Evolutionary conservation across 2,888 invertebrate species (phyloP), one percentile per base, ranked within the genome.

Genomic region (Furcula furcula): DNA sequence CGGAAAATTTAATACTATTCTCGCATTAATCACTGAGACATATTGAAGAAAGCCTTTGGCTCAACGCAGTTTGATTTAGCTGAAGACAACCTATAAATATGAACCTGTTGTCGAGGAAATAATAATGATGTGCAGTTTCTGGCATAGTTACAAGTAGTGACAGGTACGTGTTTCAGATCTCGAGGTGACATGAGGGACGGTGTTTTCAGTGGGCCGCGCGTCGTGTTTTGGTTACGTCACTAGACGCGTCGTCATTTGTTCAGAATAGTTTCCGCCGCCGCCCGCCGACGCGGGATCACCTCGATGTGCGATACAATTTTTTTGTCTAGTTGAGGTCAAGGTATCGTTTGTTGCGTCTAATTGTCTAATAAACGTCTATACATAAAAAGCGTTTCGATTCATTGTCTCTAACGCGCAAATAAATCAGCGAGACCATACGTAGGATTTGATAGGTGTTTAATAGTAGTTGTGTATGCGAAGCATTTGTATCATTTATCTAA

Each of bases 251-350:
- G 75, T 75, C 75, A 74, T 43, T 64, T 55, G 65, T 70, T 71
- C 64, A 70, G 73, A 76, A 74, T 71, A 74, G 66, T 65, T 60
- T n/a, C n/a, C n/a, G n/a, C n/a, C n/a, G n/a, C n/a, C n/a, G n/a
- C n/a, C 41, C 56, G 62, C 47, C 49, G 47, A 33, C 55, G 62
- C 51, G 51, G 38, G 22, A 39, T 41, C 37, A 38, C 31, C 41
- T 37, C 44, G 31, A 16, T 34, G 34, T 40, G 50, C 46, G 51
- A 46, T 50, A 36, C 53, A 60, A 64, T 55, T 68, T 72, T 65
- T 76, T 76, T 72, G 51, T 36, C 51, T 53, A 53, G 54, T 61
- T 73, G 76, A 83, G 79, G 84, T 81, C 83, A 83, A 83, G 79
- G 82, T 71, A 49, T 62, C 36, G 44, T 38, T 38, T 38, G 40